Conservation (phyloP, 2,888 invertebrate genomes). For the Siphonodentalium dalli region DNA sequence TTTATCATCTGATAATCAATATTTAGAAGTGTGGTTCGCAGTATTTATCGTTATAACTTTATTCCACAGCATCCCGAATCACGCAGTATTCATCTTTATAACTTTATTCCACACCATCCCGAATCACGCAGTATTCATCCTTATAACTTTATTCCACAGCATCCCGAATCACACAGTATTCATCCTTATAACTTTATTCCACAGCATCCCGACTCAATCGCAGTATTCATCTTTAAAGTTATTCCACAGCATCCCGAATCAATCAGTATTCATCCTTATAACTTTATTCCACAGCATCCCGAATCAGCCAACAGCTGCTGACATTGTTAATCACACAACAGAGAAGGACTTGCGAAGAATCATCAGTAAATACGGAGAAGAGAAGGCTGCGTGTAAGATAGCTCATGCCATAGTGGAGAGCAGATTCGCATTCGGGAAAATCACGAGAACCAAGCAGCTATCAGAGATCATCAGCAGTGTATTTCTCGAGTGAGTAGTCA, state of each 20-base stretch:
- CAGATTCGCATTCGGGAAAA: slow-evolving; percentile 76
- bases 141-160: too few relatives aligned
- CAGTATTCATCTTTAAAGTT: background rate
- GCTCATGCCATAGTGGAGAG: slow-evolving; percentile 87
- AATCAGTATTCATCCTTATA: slow-evolving; percentile 48
- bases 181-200: too few relatives aligned
- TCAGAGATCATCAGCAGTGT: slow-evolving; percentile 74
- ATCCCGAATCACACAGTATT: too few relatives aligned
- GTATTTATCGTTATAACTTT: too few relatives aligned
- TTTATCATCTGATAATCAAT: too few relatives aligned
- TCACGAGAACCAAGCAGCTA: slow-evolving; percentile 84
- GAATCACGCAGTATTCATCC: too few relatives aligned
- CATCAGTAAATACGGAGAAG: slow-evolving; percentile 91
- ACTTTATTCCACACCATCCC: too few relatives aligned
- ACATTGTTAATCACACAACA: slow-evolving; percentile 81
- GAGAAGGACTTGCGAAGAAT: slow-evolving; percentile 83
- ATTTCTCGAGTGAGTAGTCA: slow-evolving; percentile 38
- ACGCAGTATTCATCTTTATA: too few relatives aligned
- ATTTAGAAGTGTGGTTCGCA: too few relatives aligned
- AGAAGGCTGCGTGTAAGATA: slow-evolving; percentile 82
- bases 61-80: too few relatives aligned
- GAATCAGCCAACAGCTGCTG: slow-evolving; percentile 82
- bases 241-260: slow-evolving; percentile 68
- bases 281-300: slow-evolving; percentile 62
- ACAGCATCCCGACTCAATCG: too few relatives aligned